phyloP scores from a whole-genome alignment of 2,888 invertebrate genomes.

The Fragum fragum region DNA sequence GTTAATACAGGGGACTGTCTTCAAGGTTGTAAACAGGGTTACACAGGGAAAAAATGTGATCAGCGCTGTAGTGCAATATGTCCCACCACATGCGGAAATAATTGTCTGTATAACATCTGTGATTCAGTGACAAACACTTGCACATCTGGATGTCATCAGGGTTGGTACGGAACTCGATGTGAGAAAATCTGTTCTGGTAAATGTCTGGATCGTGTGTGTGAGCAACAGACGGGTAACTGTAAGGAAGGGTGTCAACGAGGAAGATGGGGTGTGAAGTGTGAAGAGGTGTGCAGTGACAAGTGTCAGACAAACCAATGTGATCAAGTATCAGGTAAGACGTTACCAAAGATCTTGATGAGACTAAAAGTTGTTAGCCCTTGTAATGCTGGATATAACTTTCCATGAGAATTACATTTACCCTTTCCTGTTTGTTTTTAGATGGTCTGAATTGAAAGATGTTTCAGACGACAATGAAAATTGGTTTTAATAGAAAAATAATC shows the following conservation, averaged over 20 bases:
- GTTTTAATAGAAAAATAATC: too few relatives aligned
- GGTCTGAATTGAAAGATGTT: too few relatives aligned
- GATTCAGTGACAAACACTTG: conserved; percentile 56
- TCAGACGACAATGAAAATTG: too few relatives aligned
- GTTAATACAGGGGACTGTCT: conserved; percentile 49
- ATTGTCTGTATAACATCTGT: conserved; percentile 56
- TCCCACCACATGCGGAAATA: conserved; percentile 48
- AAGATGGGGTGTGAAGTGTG: conserved; percentile 48
- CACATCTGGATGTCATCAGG: conserved; percentile 60
- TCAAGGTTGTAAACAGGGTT: conserved; percentile 60
- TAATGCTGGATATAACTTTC: too few relatives aligned
- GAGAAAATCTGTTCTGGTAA: conserved; percentile 50
- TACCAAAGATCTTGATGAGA: too few relatives aligned
- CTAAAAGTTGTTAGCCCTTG: too few relatives aligned
- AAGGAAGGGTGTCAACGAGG: conserved; percentile 26
- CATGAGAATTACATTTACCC: too few relatives aligned
- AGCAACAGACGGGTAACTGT: conserved; percentile 49
- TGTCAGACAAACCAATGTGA: conserved; percentile 37
- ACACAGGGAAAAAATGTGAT: conserved; percentile 61
- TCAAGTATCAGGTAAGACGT: conserved; percentile 37
- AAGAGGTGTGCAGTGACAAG: conserved; percentile 34
- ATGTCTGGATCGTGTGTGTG: conserved; percentile 55
- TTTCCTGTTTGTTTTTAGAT: too few relatives aligned
- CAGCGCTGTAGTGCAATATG: conserved; percentile 56
- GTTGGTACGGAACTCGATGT: conserved; percentile 64